A percentile compares a stretch with the other conserved stretches of the same genome.
Conservation (phyloP, 2,888 invertebrate genomes). For the Blastobasis adustella region DNA sequence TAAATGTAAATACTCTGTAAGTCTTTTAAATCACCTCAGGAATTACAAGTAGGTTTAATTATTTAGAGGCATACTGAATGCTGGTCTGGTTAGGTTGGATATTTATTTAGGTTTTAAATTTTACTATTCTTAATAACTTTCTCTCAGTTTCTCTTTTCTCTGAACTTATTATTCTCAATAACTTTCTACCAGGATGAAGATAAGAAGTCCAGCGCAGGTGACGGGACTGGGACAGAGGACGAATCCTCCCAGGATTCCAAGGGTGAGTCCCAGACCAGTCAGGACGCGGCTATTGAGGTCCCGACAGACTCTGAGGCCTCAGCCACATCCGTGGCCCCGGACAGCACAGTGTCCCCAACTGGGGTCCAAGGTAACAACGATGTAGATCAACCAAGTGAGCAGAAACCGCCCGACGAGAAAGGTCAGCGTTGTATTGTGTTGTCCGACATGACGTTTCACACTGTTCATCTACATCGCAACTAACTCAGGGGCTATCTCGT, state of each 20-base stretch:
- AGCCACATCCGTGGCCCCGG: not conserved
- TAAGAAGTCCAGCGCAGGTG: constrained; percentile 64
- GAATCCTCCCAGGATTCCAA: constrained; percentile 73
- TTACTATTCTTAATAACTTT: too few species aligned
- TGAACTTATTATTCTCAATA: not conserved
- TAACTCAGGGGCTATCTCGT: constrained; percentile 39
- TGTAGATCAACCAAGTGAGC: constrained; percentile 53
- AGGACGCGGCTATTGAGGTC: constrained; percentile 8
- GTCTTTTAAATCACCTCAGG: too few species aligned
- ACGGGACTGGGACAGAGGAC: constrained; percentile 67
- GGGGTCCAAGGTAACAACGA: constrained; percentile 56
- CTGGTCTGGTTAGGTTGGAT: too few species aligned
- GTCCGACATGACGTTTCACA: constrained; percentile 24
- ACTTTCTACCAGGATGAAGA: constrained; percentile 57
- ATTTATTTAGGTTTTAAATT: too few species aligned
- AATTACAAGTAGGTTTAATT: too few species aligned
- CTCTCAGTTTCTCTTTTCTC: too few species aligned
- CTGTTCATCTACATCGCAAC: constrained; percentile 62
- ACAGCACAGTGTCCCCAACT: constrained; percentile 5
- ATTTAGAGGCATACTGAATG: too few species aligned
- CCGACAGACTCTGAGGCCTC: not conserved
- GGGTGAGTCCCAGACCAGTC: constrained; percentile 50
- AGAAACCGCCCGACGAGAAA: constrained; percentile 27
- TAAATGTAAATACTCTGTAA: too few species aligned
- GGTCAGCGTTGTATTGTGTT: constrained; percentile 37